Percentiles rank a stretch among this genome's conserved stretches.
Evolutionary conservation across 2,888 invertebrate genomes (phyloP).

Genomic region (Lasioglossum oenotherae): DNA sequence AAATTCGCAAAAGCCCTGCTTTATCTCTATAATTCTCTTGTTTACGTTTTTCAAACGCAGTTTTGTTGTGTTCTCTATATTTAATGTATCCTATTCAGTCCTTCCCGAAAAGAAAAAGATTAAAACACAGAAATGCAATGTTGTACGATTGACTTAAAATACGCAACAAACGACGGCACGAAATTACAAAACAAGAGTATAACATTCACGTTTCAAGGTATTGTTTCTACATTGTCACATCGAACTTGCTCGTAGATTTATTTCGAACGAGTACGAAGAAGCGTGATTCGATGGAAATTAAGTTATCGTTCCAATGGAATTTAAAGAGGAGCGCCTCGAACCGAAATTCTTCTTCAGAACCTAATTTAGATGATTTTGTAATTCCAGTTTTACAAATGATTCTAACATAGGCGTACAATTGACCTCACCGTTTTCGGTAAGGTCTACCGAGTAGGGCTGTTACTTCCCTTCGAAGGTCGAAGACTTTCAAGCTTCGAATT

Average conservation of each 20-base stretch:
- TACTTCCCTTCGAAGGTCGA: too few species aligned
- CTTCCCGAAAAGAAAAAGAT: conserved; percentile 66
- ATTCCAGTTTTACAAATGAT: conserved; percentile 12
- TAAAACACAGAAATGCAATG: conserved; percentile 66
- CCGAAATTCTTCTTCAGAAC: neutral
- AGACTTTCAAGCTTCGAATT: too few species aligned
- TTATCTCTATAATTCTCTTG: conserved; percentile 18
- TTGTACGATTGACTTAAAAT: conserved; percentile 43
- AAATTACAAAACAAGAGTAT: neutral
- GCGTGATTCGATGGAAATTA: neutral
- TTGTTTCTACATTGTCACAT: neutral
- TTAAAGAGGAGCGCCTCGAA: neutral
- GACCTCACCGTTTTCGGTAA: conserved; percentile 21
- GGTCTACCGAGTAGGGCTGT: conserved; percentile 17
- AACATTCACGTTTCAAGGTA: neutral
- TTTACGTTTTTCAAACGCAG: conserved; percentile 61
- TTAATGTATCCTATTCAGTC: conserved; percentile 80
- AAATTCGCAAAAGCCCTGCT: conserved; percentile 15
- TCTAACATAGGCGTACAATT: conserved; percentile 8
- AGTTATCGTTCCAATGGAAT: neutral
- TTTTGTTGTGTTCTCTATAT: conserved; percentile 65
- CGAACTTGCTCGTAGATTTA: neutral
- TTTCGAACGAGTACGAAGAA: neutral
- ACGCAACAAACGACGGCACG: conserved; percentile 9
- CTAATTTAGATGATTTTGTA: conserved; percentile 12